phyloP scores from a whole-genome alignment of 2,888 invertebrate genomes.

The Bursaphelenchus okinawaensis region DNA sequence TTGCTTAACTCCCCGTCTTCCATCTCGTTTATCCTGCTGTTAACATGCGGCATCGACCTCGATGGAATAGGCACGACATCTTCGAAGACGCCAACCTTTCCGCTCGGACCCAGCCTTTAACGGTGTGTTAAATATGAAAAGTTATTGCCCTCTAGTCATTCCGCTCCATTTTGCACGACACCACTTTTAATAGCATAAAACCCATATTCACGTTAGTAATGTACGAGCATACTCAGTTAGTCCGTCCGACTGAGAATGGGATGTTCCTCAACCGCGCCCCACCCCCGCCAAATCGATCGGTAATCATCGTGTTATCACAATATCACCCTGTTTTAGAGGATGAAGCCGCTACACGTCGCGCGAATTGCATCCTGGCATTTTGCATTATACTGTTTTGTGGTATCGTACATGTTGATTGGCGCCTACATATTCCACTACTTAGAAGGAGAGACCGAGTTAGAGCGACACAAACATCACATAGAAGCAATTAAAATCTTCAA shows the following conservation, averaged over 20 bases:
- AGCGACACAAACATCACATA: constrained; percentile 38
- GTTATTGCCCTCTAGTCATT: background rate
- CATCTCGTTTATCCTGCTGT: too few species aligned
- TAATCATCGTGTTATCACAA: background rate
- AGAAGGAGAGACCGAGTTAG: constrained; percentile 46
- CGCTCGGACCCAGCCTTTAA: background rate
- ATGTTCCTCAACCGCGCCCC: background rate
- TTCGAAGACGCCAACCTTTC: background rate
- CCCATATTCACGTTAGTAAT: background rate
- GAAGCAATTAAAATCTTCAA: constrained; percentile 27
- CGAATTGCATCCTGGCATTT: constrained; percentile 38
- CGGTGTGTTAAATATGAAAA: background rate
- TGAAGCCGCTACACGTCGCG: constrained; percentile 1
- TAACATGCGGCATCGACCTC: background rate
- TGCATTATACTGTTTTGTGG: constrained; percentile 47
- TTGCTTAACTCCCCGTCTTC: too few species aligned
- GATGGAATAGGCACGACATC: background rate
- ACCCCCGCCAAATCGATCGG: background rate
- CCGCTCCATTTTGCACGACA: background rate
- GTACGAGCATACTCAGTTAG: background rate
- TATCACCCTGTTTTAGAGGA: background rate
- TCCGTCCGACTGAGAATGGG: background rate
- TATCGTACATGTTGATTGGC: constrained; percentile 46
- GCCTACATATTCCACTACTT: constrained; percentile 46
- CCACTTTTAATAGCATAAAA: background rate